Conservation (phyloP, 2,113 vertebrate species). For the Todiramphus saurophagus region DNA sequence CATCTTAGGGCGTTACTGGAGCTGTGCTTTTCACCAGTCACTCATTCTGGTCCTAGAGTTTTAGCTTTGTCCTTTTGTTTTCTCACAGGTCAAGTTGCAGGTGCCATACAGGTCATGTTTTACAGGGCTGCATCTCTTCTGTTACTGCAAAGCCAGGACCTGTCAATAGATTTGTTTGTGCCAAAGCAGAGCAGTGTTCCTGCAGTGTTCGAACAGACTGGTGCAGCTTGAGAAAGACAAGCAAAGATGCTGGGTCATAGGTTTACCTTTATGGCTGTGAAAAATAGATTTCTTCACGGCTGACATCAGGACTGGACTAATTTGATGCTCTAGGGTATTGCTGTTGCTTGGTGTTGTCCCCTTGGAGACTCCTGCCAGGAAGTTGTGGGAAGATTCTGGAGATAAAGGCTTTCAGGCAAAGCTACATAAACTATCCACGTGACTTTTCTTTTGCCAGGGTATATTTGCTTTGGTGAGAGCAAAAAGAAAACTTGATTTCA, state of each 20-base stretch:
- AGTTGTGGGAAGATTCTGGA: neutral
- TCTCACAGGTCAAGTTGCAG: neutral
- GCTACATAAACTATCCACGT: neutral
- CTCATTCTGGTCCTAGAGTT: neutral
- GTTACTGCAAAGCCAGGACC: neutral
- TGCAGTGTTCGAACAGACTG: neutral
- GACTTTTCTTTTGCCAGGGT: neutral
- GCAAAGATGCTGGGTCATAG: neutral
- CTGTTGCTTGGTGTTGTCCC: neutral
- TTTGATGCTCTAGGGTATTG: neutral
- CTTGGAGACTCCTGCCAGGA: neutral
- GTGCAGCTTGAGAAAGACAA: neutral
- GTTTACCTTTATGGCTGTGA: neutral
- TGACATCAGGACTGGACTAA: neutral
- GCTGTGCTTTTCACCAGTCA: neutral
- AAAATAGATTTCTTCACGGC: neutral
- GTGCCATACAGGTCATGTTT: neutral
- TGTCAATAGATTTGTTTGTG: neutral
- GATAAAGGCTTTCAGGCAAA: neutral
- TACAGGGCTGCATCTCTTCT: neutral
- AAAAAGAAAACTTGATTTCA: neutral
- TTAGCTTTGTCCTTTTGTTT: conserved; percentile 28
- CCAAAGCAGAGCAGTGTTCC: neutral
- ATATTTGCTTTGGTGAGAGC: neutral
- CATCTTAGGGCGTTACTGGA: neutral